phyloP scores from a whole-genome alignment of 2,113 vertebrate species.

The Willisornis vidua region DNA sequence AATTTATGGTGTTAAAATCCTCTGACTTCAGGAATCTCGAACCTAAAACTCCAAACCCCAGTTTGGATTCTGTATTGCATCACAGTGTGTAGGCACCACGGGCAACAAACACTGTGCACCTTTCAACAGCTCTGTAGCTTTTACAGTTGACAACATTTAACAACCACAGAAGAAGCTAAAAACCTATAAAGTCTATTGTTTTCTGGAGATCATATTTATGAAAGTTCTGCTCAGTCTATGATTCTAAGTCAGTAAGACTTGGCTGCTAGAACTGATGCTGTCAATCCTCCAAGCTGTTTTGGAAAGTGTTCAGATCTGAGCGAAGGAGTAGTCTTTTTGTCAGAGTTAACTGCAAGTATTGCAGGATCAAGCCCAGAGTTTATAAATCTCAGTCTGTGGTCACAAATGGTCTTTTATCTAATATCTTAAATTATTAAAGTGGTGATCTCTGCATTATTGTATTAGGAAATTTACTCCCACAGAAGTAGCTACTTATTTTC shows the following conservation, averaged over 20 bases:
- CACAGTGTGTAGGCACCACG: background rate
- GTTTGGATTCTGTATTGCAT: background rate
- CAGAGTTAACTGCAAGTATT: background rate
- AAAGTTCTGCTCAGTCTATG: background rate
- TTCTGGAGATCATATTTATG: background rate
- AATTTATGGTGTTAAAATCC: background rate
- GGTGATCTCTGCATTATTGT: background rate
- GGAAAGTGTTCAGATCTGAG: background rate
- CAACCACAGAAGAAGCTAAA: background rate
- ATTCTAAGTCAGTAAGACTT: background rate
- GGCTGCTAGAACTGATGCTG: background rate
- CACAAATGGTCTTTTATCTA: background rate
- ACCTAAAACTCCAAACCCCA: background rate
- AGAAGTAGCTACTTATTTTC: background rate
- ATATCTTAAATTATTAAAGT: background rate
- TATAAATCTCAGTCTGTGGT: background rate
- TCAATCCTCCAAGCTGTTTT: background rate
- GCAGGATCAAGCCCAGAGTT: background rate
- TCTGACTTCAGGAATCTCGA: background rate
- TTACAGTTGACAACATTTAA: background rate
- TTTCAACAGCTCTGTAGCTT: background rate
- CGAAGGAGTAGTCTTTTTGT: background rate
- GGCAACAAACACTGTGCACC: background rate
- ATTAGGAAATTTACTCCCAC: conserved; percentile 31
- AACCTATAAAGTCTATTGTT: background rate